Conservation (phyloP, 2,888 invertebrate genomes). For the Patella ulyssiponensis region DNA sequence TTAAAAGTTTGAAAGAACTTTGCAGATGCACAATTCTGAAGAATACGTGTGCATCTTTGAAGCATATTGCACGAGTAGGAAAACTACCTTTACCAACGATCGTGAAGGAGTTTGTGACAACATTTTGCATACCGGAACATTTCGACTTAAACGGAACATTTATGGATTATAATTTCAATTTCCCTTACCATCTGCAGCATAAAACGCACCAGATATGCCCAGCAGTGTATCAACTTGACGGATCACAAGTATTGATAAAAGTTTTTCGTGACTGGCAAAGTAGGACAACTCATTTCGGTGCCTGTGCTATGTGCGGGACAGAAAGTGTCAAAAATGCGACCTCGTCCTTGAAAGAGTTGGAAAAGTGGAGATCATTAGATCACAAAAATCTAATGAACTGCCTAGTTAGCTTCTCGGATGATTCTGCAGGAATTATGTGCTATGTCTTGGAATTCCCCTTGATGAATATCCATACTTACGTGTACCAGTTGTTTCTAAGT, state of each 20-base stretch:
- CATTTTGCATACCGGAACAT: slow-evolving; percentile 60
- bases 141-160: slow-evolving; percentile 59
- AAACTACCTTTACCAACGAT: slow-evolving; percentile 56
- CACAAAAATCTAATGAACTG: slow-evolving; percentile 62
- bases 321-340: no score
- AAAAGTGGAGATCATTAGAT: slow-evolving; percentile 54
- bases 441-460: slow-evolving; percentile 62
- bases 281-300: slow-evolving; percentile 18
- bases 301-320: slow-evolving; percentile 7
- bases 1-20: slow-evolving; percentile 52
- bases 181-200: slow-evolving; percentile 59
- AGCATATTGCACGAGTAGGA: slow-evolving; percentile 48
- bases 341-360: slow-evolving; percentile 26
- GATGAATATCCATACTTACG: slow-evolving; percentile 58
- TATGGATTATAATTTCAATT: slow-evolving; percentile 60
- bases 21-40: slow-evolving; percentile 58
- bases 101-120: slow-evolving; percentile 54
- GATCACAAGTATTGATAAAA: slow-evolving; percentile 53
- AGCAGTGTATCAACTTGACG: slow-evolving; percentile 49
- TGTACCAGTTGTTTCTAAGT: slow-evolving; percentile 50
- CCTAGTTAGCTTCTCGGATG: slow-evolving; percentile 52
- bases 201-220: slow-evolving; percentile 58
- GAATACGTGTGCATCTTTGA: slow-evolving; percentile 40
- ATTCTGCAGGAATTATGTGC: slow-evolving; percentile 49
- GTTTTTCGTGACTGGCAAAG: slow-evolving; percentile 41